Evolutionary conservation across 2,797 vertebrate species (phyloP).

Genomic region (Otus scops): DNA sequence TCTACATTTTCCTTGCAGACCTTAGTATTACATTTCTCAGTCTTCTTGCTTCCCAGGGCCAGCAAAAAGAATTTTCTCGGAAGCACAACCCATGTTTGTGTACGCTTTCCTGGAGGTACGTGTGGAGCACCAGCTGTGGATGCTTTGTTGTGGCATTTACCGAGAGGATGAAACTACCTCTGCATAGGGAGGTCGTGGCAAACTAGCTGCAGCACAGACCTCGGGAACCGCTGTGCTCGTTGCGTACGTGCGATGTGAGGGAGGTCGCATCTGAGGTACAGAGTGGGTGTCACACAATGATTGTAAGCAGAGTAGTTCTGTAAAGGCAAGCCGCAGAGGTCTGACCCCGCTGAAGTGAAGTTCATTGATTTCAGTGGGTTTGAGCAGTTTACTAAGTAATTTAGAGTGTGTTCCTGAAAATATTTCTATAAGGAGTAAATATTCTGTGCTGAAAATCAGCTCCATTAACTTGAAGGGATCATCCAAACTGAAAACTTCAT

Average conservation of each 20-base stretch:
- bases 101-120: neutral
- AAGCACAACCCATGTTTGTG: accelerated
- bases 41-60: neutral
- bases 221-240: accelerated
- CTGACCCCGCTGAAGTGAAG: neutral
- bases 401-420: neutral
- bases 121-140: no score
- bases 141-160: neutral
- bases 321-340: neutral
- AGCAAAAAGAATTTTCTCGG: neutral
- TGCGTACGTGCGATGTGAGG: accelerated
- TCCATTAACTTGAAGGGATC: neutral
- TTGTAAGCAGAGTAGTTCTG: neutral
- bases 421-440: neutral
- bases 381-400: neutral
- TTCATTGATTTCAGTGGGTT: neutral
- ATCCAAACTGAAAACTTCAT: neutral
- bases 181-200: accelerated
- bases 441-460: neutral
- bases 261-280: neutral
- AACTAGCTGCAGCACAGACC: neutral
- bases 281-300: accelerated
- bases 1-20: neutral
- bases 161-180: neutral
- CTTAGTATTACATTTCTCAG: neutral